Evolutionary conservation across 2,888 invertebrate genomes (phyloP).

Genomic region (Seira ritae): DNA sequence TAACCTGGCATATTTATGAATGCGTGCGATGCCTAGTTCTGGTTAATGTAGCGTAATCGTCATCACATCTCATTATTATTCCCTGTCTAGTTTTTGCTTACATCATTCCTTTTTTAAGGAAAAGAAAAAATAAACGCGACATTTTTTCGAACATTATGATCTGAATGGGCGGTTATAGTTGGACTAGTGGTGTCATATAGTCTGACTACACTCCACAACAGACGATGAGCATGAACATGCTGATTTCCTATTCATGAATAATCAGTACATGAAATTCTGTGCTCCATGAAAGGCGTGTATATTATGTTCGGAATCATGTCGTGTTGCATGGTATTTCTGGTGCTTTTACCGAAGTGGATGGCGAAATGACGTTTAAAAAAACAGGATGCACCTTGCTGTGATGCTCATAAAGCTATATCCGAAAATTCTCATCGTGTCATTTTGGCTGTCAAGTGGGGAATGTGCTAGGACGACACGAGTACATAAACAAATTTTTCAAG

Average conservation of each 20-base stretch:
- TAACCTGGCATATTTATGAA: conserved; percentile 2
- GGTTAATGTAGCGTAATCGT: conserved; percentile 2
- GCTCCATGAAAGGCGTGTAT: background rate
- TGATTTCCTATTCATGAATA: conserved; percentile 11
- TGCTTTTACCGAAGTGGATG: background rate
- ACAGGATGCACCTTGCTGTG: conserved; percentile 21
- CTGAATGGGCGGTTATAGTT: background rate
- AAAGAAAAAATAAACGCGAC: background rate
- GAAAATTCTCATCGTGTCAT: conserved; percentile 5
- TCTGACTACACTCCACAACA: background rate
- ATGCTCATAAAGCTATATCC: background rate
- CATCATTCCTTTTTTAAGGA: background rate
- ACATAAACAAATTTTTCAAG: conserved; percentile 45
- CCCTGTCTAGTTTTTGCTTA: background rate
- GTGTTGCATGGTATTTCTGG: background rate
- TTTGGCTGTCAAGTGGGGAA: conserved; percentile 15
- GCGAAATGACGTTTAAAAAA: background rate
- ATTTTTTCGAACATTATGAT: background rate
- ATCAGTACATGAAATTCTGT: background rate
- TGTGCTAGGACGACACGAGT: no score
- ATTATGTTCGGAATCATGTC: no score
- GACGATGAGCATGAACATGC: background rate
- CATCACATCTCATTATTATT: conserved; percentile 3
- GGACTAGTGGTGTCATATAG: background rate
- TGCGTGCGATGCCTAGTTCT: conserved; percentile 2